Base-by-base conservation (phyloP, 2,797 vertebrate genomes). In the Linurgus olivaceus region DNA sequence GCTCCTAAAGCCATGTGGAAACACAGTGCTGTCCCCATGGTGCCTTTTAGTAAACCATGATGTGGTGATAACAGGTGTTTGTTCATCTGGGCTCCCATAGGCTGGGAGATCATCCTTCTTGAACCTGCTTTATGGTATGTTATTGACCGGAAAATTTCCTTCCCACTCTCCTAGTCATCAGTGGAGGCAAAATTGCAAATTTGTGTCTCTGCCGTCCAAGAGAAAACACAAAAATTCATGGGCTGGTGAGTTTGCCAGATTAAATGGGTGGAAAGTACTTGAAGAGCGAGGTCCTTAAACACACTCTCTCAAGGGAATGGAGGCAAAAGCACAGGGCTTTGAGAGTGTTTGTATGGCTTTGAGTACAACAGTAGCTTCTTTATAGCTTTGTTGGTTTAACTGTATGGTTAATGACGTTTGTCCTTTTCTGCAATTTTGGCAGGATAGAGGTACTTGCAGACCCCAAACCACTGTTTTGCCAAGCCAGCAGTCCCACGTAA, bases 361-460 rank as follows among this genome's bases (percentile, higher is more conserved):
- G 50, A n/a, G n/a, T 44, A 80, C 20, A 63, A 44, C 44, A 79
- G 38, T 24, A 59, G 26, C 31, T 79, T 73, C 35, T 90, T 61
- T 47, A 6, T 29, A 40, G 17, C 47, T 65, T 45, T 42, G 28
- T 68, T 67, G 21, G 10, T 84, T 73, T 88, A 68, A 33, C 65
- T 51, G 21, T 59, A 7, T 45, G 23, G 52, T 80, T 82, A 66
- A 81, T 62, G 57, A 26, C 23, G 1, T 78, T 54, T 75, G 42
- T 82, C 35, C 40, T 80, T 74, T 65, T 75, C 82, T 75, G 50
- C 38, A 40, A 8, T 65, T 74, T 78, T 93, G 65, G 47, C 77
- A 96, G 96, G 70, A 52, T 93, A 18, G 5, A 8, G 24, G 29
- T 59, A 33, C 94, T 96, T 44, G 91, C 96, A 86, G 67, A 93